A percentile compares a stretch with the other conserved stretches of the same genome.
These are phyloP conservation scores for Alethe castanea DNA, from an alignment of 2,113 vertebrate genomes.

Conservation along the genomic window DNA sequence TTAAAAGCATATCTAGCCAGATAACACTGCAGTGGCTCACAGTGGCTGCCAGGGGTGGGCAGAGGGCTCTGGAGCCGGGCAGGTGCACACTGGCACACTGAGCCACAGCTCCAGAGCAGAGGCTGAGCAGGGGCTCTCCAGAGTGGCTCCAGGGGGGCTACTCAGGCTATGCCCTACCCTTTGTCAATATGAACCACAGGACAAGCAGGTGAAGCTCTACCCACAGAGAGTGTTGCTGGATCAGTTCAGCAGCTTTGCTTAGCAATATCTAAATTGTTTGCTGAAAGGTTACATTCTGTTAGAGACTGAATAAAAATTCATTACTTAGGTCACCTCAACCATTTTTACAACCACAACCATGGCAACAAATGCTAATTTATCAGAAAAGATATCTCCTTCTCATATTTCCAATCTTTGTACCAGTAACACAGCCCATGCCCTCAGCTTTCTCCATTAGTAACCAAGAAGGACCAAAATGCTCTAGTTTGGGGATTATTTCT, in stretches of 20 bases:
- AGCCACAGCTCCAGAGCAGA: background rate
- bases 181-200: background rate
- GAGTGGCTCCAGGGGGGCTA: background rate
- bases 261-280: background rate
- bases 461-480: background rate
- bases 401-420: background rate
- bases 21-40: fast-evolving
- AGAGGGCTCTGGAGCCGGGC: fast-evolving
- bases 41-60: background rate
- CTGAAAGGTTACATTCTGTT: background rate
- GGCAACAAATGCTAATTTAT: background rate
- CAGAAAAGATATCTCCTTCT: background rate
- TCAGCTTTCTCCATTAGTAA: background rate
- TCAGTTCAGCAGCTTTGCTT: background rate
- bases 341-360: background rate
- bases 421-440: background rate
- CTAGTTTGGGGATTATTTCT: background rate
- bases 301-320: background rate
- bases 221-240: background rate
- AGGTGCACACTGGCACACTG: background rate
- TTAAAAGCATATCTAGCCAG: background rate
- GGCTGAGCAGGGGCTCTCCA: background rate
- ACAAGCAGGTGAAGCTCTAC: background rate
- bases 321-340: background rate
- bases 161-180: background rate